A percentile compares a stretch with the other conserved stretches of the same genome.
Conservation (phyloP, 2,797 vertebrate species). For the Argentina silus region DNA sequence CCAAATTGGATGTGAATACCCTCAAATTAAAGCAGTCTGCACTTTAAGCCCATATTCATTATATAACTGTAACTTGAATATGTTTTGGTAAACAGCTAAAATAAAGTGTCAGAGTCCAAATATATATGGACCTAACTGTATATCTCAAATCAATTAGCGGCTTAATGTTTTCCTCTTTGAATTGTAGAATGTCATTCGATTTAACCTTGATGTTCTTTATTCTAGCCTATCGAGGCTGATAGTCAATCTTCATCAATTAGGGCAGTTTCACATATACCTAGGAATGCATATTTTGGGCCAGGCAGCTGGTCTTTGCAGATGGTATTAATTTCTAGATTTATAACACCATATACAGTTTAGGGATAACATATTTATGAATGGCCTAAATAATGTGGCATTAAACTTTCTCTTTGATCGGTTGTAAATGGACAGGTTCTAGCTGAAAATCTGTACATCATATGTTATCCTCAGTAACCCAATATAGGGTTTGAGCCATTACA, state of each 20-base stretch:
- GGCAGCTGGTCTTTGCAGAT: not conserved
- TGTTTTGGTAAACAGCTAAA: too few species aligned
- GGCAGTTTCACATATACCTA: not conserved
- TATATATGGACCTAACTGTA: too few species aligned
- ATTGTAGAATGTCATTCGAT: too few species aligned
- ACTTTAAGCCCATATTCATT: too few species aligned
- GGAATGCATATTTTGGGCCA: not conserved
- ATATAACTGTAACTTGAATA: too few species aligned
- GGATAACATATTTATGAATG: not conserved
- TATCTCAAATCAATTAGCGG: too few species aligned
- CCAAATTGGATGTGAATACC: too few species aligned
- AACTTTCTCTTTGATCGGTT: not conserved
- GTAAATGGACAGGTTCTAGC: not conserved
- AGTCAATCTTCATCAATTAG: not conserved
- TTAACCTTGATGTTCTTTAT: too few species aligned
- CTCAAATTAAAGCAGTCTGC: too few species aligned
- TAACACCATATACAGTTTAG: not conserved
- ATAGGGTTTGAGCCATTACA: not conserved
- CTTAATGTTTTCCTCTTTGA: too few species aligned
- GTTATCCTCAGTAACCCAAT: constrained; percentile 1
- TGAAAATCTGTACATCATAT: not conserved
- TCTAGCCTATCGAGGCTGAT: too few species aligned
- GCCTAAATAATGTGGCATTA: not conserved
- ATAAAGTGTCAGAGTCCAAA: too few species aligned
- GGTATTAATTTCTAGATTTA: not conserved